Evolutionary conservation across 2,888 invertebrate genomes (phyloP).

Genomic region (Apamea epomidion): DNA sequence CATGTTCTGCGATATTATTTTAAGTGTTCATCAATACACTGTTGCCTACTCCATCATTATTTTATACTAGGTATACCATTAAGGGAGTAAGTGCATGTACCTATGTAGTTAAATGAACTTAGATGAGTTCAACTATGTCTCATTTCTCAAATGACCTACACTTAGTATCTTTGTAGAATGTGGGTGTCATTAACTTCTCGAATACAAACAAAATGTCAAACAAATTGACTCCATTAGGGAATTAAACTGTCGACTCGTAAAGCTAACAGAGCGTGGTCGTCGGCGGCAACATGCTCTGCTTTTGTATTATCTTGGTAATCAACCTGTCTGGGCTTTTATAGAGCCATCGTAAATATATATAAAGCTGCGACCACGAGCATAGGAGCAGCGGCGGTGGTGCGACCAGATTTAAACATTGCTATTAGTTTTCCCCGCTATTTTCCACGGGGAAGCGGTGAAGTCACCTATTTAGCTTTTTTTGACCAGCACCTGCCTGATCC

Average conservation of each 20-base stretch:
- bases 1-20: not conserved
- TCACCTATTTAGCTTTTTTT: not conserved
- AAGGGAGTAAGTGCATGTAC: not conserved
- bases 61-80: not conserved
- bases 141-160: not conserved
- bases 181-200: not conserved
- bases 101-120: not conserved
- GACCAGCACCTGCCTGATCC: not conserved
- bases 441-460: not conserved
- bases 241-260: slow-evolving; percentile 1
- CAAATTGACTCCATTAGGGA: slow-evolving; percentile 7
- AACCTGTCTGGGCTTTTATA: slow-evolving; percentile 1
- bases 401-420: not conserved
- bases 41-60: not conserved
- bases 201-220: slow-evolving; percentile 7
- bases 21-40: not conserved
- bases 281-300: not conserved
- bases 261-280: slow-evolving; percentile 18
- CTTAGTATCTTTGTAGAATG: not conserved
- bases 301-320: slow-evolving; percentile 14
- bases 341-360: slow-evolving; percentile 16
- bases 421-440: not conserved
- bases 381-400: not conserved
- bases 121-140: too few species aligned
- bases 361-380: not conserved